phyloP scores from a whole-genome alignment of 2,113 vertebrate species.

The Toxotes jaculatrix region DNA sequence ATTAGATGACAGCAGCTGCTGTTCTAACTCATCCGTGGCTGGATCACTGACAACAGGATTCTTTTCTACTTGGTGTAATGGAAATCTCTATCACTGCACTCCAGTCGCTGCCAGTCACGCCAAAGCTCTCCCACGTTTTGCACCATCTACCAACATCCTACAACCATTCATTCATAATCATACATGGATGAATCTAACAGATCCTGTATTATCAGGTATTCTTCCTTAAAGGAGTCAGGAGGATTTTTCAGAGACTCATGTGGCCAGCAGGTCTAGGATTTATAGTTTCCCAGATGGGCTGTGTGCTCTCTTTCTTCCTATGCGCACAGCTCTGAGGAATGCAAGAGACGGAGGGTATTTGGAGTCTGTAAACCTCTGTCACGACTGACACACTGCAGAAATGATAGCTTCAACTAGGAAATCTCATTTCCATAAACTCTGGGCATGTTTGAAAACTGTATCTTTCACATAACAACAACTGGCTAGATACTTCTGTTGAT shows the following conservation, averaged over 20 bases:
- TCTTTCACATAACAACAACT: neutral
- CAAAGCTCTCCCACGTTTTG: constrained; percentile 49
- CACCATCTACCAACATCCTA: constrained; percentile 8
- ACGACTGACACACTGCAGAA: constrained; percentile 33
- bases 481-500: constrained; percentile 4
- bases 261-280: constrained; percentile 44
- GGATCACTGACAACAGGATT: constrained; percentile 70
- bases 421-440: neutral
- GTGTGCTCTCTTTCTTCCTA: constrained; percentile 29
- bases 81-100: constrained; percentile 62
- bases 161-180: constrained; percentile 32
- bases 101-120: constrained; percentile 26
- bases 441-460: neutral
- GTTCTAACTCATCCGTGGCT: constrained; percentile 62
- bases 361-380: constrained; percentile 58
- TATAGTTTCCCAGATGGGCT: constrained; percentile 48
- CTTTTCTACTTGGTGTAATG: constrained; percentile 65
- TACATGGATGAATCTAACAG: constrained; percentile 7
- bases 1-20: constrained; percentile 66
- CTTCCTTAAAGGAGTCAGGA: constrained; percentile 3
- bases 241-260: constrained; percentile 11
- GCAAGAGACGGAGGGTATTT: constrained; percentile 42
- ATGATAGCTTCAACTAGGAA: neutral
- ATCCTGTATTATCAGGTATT: constrained; percentile 29
- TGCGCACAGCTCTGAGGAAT: constrained; percentile 55